These are phyloP conservation scores for Oryzias dopingdopingensis DNA, from an alignment of 2,797 vertebrate genomes.

Conservation along the genomic window DNA sequence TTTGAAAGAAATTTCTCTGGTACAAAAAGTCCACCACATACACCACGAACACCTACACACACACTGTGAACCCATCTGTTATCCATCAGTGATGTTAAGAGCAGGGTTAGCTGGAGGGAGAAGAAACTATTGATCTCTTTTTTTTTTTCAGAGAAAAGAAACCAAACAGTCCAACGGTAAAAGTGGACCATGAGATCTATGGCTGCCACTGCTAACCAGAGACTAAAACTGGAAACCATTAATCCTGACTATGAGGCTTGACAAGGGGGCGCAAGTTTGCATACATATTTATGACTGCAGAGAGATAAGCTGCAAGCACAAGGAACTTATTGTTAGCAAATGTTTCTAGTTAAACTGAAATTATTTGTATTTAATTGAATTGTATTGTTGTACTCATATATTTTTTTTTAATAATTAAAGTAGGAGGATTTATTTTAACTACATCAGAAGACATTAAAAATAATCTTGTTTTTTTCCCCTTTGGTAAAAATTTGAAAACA, in stretches of 20 bases:
- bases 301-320: too few relatives aligned
- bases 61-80: slow-evolving; percentile 61
- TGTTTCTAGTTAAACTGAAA: too few relatives aligned
- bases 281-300: background rate
- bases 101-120: slow-evolving; percentile 43
- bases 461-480: background rate
- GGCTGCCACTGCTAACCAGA: slow-evolving; percentile 29
- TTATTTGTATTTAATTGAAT: too few relatives aligned
- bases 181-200: slow-evolving; percentile 25
- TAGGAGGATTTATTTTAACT: background rate
- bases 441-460: background rate
- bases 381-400: too few relatives aligned
- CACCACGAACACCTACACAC: slow-evolving; percentile 32
- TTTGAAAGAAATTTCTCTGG: slow-evolving; percentile 4
- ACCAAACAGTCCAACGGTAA: slow-evolving; percentile 27
- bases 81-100: slow-evolving; percentile 59
- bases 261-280: slow-evolving; percentile 11
- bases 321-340: too few relatives aligned
- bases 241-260: slow-evolving; percentile 22
- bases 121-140: slow-evolving; percentile 56
- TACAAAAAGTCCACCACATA: slow-evolving; percentile 20
- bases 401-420: too few relatives aligned
- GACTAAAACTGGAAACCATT: slow-evolving; percentile 34
- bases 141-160: slow-evolving; percentile 45
- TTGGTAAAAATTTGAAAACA: background rate